These are phyloP conservation scores for Lophius piscatorius DNA, from an alignment of 2,113 vertebrate species.

Conservation along the genomic window DNA sequence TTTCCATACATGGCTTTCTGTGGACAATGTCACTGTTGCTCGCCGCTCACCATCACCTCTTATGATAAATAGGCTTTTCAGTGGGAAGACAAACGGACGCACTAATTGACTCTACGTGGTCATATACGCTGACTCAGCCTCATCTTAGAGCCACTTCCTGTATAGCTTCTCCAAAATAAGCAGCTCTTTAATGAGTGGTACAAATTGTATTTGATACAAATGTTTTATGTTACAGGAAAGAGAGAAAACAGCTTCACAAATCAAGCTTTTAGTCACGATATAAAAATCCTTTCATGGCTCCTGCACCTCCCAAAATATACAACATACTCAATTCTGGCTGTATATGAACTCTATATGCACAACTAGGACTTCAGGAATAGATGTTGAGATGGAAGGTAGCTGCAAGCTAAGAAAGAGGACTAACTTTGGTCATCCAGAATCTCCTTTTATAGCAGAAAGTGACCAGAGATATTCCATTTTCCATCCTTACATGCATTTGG, in stretches of 20 bases:
- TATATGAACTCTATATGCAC: too few species aligned
- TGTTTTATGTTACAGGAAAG: slow-evolving; percentile 45
- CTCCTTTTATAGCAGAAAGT: slow-evolving; percentile 23
- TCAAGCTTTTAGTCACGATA: slow-evolving; percentile 48
- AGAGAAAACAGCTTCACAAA: slow-evolving; percentile 24
- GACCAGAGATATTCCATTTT: slow-evolving; percentile 1
- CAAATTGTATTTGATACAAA: slow-evolving; percentile 60
- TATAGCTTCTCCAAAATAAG: slow-evolving; percentile 47
- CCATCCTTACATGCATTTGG: too few species aligned
- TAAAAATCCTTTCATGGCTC: slow-evolving; percentile 32
- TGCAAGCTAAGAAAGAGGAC: slow-evolving; percentile 10
- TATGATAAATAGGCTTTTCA: slow-evolving; percentile 39
- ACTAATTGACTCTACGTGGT: slow-evolving; percentile 53
- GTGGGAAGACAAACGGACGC: slow-evolving; percentile 48
- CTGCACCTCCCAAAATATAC: slow-evolving; percentile 41
- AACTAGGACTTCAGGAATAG: background rate
- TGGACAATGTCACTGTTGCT: slow-evolving; percentile 45
- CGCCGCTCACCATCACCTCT: background rate
- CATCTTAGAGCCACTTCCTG: slow-evolving; percentile 54
- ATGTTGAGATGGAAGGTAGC: slow-evolving; percentile 15
- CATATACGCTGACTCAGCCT: slow-evolving; percentile 52
- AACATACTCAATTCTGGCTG: background rate
- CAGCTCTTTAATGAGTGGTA: slow-evolving; percentile 60
- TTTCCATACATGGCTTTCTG: slow-evolving; percentile 44
- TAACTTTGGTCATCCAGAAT: slow-evolving; percentile 39